Base-by-base conservation (phyloP, 1,140 invertebrate species). In the Lepidurus packardi region DNA sequence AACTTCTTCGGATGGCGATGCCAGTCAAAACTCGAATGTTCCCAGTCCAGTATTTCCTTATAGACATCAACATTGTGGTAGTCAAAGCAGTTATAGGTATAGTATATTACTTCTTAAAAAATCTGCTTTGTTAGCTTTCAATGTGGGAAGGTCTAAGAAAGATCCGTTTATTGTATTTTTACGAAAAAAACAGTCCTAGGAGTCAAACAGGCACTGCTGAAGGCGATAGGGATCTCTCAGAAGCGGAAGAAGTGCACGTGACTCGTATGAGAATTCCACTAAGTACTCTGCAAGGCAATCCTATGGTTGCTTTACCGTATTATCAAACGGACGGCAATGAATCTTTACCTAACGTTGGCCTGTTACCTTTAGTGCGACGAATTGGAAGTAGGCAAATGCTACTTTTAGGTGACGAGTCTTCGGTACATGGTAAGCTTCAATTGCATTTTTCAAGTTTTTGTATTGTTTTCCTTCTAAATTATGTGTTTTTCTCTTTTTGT, bases 371-470 rank as follows among this genome's bases (percentile, higher is more conserved):
- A 74, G 78, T 78, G 65, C 73, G 78, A 21, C 73, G 78, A 1
- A 74, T 78, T 47, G 78, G 78, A 43, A 78, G 78, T 25, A 73
- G 78, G 41, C 78, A 78, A 13, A 78, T 78, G 78, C 78, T 78
- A 42, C 73, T 78, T 44, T n/a, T 78, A 11, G 78, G 78, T 21
- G 78, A 74, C 73, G 78, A 78, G 34, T 73, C 78, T 43, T 78
- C 78, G 21, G 43, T 74, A 25, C 78, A 78, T 43, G 78, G 78
- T 78, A 78, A 34, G 42, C 16, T 47, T 10, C 16, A 47, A 47
- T 16, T 47, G 16, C 16, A 11, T 11, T 16, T 47, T 47, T 10
- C 16, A 47, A 6, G 6, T 47, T 16, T 47, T 47, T 47, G 1
- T 10, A 47, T 65, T n/a, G 21, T 65, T 16, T 65, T 65, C 53